Evolutionary conservation across 2,888 invertebrate species (phyloP), one percentile per base, ranked within the genome.

Genomic region (Chymomyza procnemis): DNA sequence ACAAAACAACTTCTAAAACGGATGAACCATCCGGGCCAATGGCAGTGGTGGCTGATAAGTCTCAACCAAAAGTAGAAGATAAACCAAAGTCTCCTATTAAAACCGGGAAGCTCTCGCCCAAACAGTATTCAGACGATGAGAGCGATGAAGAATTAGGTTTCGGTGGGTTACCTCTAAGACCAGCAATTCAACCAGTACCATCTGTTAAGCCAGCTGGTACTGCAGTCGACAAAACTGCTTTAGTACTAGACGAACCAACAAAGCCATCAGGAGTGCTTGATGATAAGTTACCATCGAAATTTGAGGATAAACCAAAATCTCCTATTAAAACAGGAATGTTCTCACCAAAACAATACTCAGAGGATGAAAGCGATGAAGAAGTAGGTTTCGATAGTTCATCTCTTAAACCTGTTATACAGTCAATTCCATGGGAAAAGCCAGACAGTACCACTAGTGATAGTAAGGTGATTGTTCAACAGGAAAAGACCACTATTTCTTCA

Each of bases 41-140:
- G n/a, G n/a, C n/a, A n/a, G n/a, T n/a, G n/a, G n/a, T n/a, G n/a
- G n/a, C n/a, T n/a, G n/a, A n/a, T n/a, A n/a, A n/a, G n/a, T n/a
- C n/a, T n/a, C n/a, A n/a, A n/a, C n/a, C n/a, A n/a, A n/a, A n/a
- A n/a, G n/a, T n/a, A n/a, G n/a, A n/a, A n/a, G n/a, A n/a, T n/a
- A n/a, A n/a, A n/a, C n/a, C n/a, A n/a, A 63, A 64, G 26, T 57
- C 57, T n/a, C 55, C 56, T 19, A 14, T 30, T 22, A 56, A 46
- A 14, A n/a, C 22, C 14, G n/a, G 6, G 4, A 63, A 63, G 41
- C 21, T 30, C 18, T 18, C 64, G 9, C 26, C 50, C 8, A 48
- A 16, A 26, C 47, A 14, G 16, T 63, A 63, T 47, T 63, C 63
- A 21, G 56, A 56, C 26, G 56, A 64, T 30, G 64, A 58, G 50